Conservation (phyloP, 1,140 invertebrate species). For the Nasonia giraulti region DNA sequence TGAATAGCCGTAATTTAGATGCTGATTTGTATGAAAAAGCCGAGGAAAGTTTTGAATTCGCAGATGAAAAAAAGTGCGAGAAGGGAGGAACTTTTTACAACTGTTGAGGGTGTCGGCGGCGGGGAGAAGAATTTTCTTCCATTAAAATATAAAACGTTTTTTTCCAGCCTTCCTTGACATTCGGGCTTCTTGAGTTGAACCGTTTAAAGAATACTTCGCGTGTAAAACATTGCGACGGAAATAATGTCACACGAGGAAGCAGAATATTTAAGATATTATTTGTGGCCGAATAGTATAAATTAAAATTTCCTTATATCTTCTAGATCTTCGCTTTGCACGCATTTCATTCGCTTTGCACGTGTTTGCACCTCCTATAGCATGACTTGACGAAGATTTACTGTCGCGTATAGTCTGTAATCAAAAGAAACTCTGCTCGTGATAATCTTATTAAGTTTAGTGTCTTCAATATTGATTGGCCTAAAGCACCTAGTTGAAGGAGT, state of each 20-base stretch:
- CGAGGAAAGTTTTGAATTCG: constrained; percentile 3
- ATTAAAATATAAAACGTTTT: constrained; percentile 7
- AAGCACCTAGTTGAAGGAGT: neutral
- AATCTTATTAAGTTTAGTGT: neutral
- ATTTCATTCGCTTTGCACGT: neutral
- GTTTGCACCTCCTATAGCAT: neutral
- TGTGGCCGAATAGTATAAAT: neutral
- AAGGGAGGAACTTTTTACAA: neutral
- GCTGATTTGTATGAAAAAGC: constrained; percentile 8
- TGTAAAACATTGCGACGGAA: neutral
- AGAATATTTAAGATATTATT: neutral
- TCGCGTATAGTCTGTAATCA: neutral
- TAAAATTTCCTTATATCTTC: neutral
- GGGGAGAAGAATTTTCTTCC: neutral
- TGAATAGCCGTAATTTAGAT: constrained; percentile 14
- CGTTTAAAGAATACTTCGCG: neutral
- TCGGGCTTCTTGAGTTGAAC: neutral
- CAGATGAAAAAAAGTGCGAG: neutral
- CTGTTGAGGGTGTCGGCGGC: neutral
- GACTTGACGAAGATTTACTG: neutral
- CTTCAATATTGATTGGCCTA: constrained; percentile 24
- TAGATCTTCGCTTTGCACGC: too few species aligned
- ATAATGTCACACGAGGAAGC: neutral
- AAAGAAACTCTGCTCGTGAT: constrained; percentile 19
- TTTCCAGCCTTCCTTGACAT: neutral